Conservation (phyloP, 2,113 vertebrate genomes). For the Carlito syrichta region DNA sequence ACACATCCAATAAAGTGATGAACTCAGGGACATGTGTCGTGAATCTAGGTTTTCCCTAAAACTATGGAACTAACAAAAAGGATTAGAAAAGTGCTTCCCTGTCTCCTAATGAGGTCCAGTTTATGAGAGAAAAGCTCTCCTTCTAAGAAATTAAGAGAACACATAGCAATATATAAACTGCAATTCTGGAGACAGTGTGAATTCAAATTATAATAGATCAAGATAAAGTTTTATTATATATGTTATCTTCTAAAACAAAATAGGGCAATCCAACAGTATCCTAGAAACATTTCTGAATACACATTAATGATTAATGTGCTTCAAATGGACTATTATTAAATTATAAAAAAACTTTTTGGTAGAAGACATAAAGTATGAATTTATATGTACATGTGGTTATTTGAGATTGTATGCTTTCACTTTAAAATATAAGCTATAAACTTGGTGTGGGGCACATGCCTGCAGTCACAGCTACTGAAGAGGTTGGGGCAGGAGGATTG, state of each 20-base stretch:
- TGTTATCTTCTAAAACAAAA: conserved; percentile 3
- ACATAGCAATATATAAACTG: neutral
- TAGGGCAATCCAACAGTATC: neutral
- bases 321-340: conserved; percentile 1
- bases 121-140: neutral
- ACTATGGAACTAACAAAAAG: neutral
- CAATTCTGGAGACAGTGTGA: neutral
- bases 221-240: neutral
- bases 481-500: neutral
- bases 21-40: conserved; percentile 84
- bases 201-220: neutral
- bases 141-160: neutral
- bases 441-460: neutral
- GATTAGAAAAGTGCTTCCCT: neutral
- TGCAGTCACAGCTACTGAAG: neutral
- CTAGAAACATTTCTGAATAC: neutral
- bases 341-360: neutral
- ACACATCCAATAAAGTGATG: conserved; percentile 80
- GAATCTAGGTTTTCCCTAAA: conserved; percentile 51
- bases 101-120: conserved; percentile 74
- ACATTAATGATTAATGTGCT: neutral
- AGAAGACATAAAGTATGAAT: neutral
- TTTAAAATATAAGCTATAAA: neutral
- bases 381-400: neutral
- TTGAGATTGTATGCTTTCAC: neutral